Base-by-base conservation (phyloP, 53 echinoderm and acorn worm species). In the Mesocentrotus franciscanus region DNA sequence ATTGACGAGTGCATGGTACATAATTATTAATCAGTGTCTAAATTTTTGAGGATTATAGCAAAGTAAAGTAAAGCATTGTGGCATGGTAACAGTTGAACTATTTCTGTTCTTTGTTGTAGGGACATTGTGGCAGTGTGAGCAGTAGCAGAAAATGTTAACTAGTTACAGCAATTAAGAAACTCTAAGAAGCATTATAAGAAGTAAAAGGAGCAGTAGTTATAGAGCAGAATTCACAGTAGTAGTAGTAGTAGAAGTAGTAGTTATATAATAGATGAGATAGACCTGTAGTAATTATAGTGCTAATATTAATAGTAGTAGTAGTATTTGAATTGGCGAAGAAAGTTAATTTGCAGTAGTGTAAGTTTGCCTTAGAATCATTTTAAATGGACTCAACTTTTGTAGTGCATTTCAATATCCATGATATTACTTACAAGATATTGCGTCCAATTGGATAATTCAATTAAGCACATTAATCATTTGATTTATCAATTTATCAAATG, bases 1-100 rank as follows among this genome's bases (percentile, higher is more conserved):
- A 96, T 99, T 55, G 99, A 99, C 85, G 97, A 97, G 78, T 99
- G 97, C 84, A 98, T 98, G 98, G 99, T 99, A 97, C 55, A 96
- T 95, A 33, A 49, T 33, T 60, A 36, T 84, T 39, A 42, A 22
- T 84, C 49, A 20, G 18, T 84, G 55, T 55, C 22, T 66, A 49
- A 17, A 70, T 34, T 12, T 49, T 22, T 8, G 35, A 68, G 70
- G 42, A n/a, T n/a, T n/a, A n/a, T n/a, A n/a, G n/a, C n/a, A n/a
- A n/a, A n/a, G n/a, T n/a, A n/a, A n/a, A 71, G 64, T 92, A 26
- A 26, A 60, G 92, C 30, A 11, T 60, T 14, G 92, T 35, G 71
- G 60, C 64, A 90, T 90, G 36, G 55, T 84, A 76, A 33, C 33
- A 76, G 33, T 30, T 30, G 76, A 76, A 76, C 33, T 10, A 30